Evolutionary conservation across 2,888 invertebrate genomes (phyloP), one percentile per base, ranked within the genome.

Genomic region (Chironomus riparius): DNA sequence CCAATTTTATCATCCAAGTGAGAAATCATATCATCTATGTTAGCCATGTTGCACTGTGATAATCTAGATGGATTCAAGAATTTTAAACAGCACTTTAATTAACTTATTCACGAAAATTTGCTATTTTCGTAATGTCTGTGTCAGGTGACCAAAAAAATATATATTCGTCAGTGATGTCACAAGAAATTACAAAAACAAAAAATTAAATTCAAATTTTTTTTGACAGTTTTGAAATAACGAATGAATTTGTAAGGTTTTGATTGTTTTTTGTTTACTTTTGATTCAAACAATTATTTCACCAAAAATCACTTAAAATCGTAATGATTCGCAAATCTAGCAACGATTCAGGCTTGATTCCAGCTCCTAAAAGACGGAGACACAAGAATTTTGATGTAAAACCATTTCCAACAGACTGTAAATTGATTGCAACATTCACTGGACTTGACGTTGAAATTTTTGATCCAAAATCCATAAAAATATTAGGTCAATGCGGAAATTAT

Each of bases 1-100:
- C 94, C 94, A 82, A 92, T 92, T 87, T 93, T 94, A 81, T 93
- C 93, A 81, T 94, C 93, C 80, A 92, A 92, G 82, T 93, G 84
- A 79, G 89, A 90, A 79, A 93, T 90, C 77, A 92, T 89, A 81
- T 91, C 90, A 81, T 90, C 90, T 79, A 91, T 89, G 81, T 87
- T 82, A 78, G 82, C 80, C 77, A 78, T 79, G 70, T 21, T 74
- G 3, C 21, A 21, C 15, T 15, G 56, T n/a, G 10, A 13, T 24
- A 65, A 4, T 24, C 21, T 21, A 24, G 22, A 22, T 47, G 47
- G 56, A 47, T 76, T 72, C 6, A 38, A 18, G n/a, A 47, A 21
- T 38, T 18, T 38, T 70, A 70, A 13, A 65, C n/a, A 12, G 70
- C 21, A 48, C 61, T 76, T 68, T 24, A 38, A 70, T 24, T 15